Evolutionary conservation across 2,113 vertebrate genomes (phyloP), one percentile per base, ranked within the genome.

Genomic region (Eurystomus gularis): DNA sequence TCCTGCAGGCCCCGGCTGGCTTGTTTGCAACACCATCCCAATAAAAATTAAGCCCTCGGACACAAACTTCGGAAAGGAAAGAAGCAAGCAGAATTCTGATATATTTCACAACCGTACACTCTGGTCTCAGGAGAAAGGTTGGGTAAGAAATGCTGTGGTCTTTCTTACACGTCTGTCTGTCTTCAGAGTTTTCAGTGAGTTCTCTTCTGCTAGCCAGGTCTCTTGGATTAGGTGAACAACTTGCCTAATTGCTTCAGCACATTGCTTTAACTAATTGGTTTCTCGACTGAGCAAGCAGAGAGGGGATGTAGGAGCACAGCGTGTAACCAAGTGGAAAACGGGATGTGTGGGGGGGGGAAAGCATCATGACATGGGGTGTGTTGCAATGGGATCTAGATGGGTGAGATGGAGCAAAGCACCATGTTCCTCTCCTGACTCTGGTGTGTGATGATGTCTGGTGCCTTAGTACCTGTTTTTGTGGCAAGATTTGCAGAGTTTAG

Each of bases 1-100:
- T 97, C 83, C 77, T 93, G 95, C 95, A 96, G 77, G 77, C 89
- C 80, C 89, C 89, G 62, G 51, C 83, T 96, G 93, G 57, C 89
- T 96, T 94, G 81, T 96, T 97, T 97, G 94, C 96, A 96, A 95
- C 94, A 96, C 93, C 61, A 96, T 84, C 78, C 85, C 87, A 86
- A 95, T 97, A 96, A 97, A 97, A 96, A 91, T 87, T 96, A 95
- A 96, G 91, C 77, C 78, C 49, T 94, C 35, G 35, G 81, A 96
- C 81, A 96, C 69, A 94, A 93, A 84, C 77, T 95, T 84, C 88
- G 83, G 82, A 72, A 83, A 88, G 51, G 82, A 62, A 84, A 92
- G 91, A 94, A 89, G 83, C 94, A 96, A 94, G 93, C 89, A 96
- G 77, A 84, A 94, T 95, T 95, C 73, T 96, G 81, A 68, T 89